A percentile compares a stretch with the other conserved stretches of the same genome.
Evolutionary conservation across 1,140 invertebrate species (phyloP).

Genomic region (Pseudomyrmex flavicornis): DNA sequence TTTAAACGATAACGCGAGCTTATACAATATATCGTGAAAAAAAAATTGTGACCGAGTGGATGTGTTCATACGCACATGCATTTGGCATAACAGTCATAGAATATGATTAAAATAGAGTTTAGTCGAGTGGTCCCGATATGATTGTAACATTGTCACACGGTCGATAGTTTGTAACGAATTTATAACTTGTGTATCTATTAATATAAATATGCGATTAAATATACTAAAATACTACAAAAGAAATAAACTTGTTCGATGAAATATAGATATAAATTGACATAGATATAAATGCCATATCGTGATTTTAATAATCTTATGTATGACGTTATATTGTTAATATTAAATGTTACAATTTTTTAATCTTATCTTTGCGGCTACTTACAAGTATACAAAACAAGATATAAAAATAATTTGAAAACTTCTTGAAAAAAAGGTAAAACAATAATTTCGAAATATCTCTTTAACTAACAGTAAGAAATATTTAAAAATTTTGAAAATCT

Average conservation of each 20-base stretch:
- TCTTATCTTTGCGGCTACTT: neutral
- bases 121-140: conserved; percentile 54
- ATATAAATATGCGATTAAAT: conserved; percentile 67
- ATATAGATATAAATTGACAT: neutral
- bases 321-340: neutral
- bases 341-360: neutral
- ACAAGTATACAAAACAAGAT: no score
- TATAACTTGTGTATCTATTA: conserved; percentile 62
- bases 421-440: no score
- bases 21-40: conserved; percentile 29
- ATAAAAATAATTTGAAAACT: neutral
- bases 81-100: conserved; percentile 44
- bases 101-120: conserved; percentile 69
- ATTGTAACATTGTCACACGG: conserved; percentile 61
- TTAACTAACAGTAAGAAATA: neutral
- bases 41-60: conserved; percentile 32
- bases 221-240: conserved; percentile 10
- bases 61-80: conserved; percentile 19
- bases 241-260: conserved; percentile 18
- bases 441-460: neutral
- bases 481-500: no score
- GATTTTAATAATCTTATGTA: neutral
- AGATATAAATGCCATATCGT: neutral
- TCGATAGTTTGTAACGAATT: conserved; percentile 63
- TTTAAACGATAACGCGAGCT: conserved; percentile 17